Evolutionary conservation across 2,888 invertebrate species (phyloP), one percentile per base, ranked within the genome.

Genomic region (Trissolcus brochymenae): DNA sequence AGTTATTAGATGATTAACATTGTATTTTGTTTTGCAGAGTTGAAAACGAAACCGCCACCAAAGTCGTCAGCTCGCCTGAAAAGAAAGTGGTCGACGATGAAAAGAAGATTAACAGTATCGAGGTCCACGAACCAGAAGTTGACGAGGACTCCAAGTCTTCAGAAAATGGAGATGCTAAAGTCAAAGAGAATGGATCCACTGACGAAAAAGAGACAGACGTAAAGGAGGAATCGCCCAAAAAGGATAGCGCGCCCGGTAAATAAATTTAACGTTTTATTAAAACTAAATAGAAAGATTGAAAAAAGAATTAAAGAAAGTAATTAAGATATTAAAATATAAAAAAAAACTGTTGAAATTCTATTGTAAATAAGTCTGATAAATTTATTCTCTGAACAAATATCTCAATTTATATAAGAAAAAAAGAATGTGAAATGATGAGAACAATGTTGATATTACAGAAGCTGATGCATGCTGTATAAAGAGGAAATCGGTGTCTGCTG

Each of bases 401-500:
- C 4, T 25, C 0, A 6, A 6, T 0, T 25, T 25, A 25, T 25
- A 25, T 1, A 35, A 6, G 9, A 29, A 29, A 29, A 7, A 29
- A 7, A 7, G 4, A 29, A 4, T 11, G 35, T 11, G 2, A 9
- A 35, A 11, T 11, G 11, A 11, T 11, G 6, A 11, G 1, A 7
- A 11, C 11, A 0, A 35, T 35, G 2, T 35, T 9, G 9, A 9
- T 35, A 35, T 35, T 35, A 11, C 35, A 78, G 25, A 70, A 79
- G 85, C 85, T 78, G 85, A 84, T 65, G 81, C 85, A 21, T 89
- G 91, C 65, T 91, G 91, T 80, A 91, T 92, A 87, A 94, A 94
- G 90, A 93, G 94, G 91, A 94, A 94, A 92, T 94, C 94, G 65
- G 91, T 91, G 17, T 90, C 91, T 29, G 85, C 74, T 7, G 87